A percentile compares a stretch with the other conserved stretches of the same genome.
These are phyloP conservation scores for Eilema sororculum DNA, from an alignment of 2,888 invertebrate genomes.

Conservation along the genomic window DNA sequence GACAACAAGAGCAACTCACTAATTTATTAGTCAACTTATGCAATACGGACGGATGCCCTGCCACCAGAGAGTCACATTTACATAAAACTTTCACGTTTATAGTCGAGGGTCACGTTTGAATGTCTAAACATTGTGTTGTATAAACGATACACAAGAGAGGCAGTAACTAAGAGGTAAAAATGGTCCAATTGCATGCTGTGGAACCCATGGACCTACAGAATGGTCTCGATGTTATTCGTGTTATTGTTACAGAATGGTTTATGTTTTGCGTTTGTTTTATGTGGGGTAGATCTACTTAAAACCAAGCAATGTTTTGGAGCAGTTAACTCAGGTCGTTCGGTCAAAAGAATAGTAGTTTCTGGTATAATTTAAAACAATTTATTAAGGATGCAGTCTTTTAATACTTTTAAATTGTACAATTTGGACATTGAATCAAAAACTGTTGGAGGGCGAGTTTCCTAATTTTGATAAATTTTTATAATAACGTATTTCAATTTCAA, in stretches of 20 bases:
- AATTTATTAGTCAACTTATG: slow-evolving; percentile 73
- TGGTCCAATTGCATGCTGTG: slow-evolving; percentile 54
- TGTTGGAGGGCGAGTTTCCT: background rate
- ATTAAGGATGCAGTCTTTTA: background rate
- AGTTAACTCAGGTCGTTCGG: background rate
- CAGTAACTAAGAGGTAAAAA: slow-evolving; percentile 55
- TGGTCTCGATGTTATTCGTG: slow-evolving; percentile 32
- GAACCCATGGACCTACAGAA: slow-evolving; percentile 34
- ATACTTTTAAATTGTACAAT: background rate
- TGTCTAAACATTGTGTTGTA: slow-evolving; percentile 57
- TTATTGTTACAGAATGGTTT: slow-evolving; percentile 21
- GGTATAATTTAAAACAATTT: background rate
- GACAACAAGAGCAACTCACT: slow-evolving; percentile 63
- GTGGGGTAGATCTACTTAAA: background rate
- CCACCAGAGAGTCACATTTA: slow-evolving; percentile 62
- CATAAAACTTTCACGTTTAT: slow-evolving; percentile 73
- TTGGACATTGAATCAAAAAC: background rate
- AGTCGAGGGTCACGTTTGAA: slow-evolving; percentile 62
- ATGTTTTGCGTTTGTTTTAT: slow-evolving; percentile 34
- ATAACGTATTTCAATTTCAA: background rate
- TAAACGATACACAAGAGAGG: slow-evolving; percentile 55
- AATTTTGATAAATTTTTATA: background rate
- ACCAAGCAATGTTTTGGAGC: background rate
- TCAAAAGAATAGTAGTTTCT: background rate
- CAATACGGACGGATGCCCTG: slow-evolving; percentile 61